Conservation (phyloP, 1,140 invertebrate genomes). For the Drosophila kikkawai region DNA sequence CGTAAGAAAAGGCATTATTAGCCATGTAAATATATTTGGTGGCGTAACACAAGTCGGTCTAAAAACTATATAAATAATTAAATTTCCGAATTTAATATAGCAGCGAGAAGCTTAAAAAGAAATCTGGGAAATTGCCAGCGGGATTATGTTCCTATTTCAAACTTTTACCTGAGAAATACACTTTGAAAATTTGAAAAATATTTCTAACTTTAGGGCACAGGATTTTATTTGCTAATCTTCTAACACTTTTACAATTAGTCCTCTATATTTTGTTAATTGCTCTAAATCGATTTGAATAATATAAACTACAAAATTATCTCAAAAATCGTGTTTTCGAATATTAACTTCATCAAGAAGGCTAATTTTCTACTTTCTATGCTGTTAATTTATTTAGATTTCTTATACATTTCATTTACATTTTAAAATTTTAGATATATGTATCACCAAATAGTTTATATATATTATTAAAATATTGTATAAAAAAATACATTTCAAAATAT, state of each 20-base stretch:
- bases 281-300: neutral
- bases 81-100: neutral
- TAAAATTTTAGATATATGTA: neutral
- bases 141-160: neutral
- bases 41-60: constrained; percentile 24
- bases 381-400: neutral
- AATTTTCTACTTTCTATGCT: neutral
- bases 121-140: neutral
- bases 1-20: constrained; percentile 58
- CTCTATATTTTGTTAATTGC: neutral
- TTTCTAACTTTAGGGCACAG: neutral
- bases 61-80: constrained; percentile 2
- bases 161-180: neutral
- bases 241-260: no score
- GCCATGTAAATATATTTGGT: constrained; percentile 31
- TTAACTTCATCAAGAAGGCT: neutral
- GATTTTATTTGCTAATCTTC: neutral
- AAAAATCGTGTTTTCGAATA: neutral
- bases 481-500: neutral
- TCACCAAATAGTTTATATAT: neutral
- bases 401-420: neutral
- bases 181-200: neutral
- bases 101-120: neutral
- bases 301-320: no score
- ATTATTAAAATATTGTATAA: neutral